These are phyloP conservation scores for Geophilus truncorum DNA, from an alignment of 2,888 invertebrate genomes.

Conservation along the genomic window DNA sequence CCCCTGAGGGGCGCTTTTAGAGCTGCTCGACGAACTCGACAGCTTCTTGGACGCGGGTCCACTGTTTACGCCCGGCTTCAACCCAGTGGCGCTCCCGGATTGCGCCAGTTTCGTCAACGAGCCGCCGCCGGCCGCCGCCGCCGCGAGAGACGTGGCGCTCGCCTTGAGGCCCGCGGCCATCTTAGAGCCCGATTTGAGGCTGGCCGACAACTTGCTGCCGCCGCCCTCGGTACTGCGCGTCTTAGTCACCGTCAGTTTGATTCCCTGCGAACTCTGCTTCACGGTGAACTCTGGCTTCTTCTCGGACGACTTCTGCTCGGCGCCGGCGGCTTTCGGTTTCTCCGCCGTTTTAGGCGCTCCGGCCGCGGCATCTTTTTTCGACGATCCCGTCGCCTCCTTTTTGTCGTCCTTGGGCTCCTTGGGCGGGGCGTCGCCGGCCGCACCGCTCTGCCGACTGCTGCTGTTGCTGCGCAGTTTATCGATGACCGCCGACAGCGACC, in stretches of 20 bases:
- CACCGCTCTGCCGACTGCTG: not conserved
- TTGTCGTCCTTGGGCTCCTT: not conserved
- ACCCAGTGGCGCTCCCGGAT: slow-evolving; percentile 53
- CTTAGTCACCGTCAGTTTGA: slow-evolving; percentile 88
- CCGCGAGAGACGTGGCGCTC: no score
- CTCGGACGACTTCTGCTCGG: slow-evolving; percentile 36
- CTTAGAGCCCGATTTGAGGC: slow-evolving; percentile 17
- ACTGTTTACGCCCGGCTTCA: slow-evolving; percentile 78
- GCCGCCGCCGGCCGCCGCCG: slow-evolving; percentile 39
- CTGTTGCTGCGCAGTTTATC: slow-evolving; percentile 34
- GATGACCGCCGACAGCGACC: slow-evolving; percentile 43
- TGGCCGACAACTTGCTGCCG: slow-evolving; percentile 51
- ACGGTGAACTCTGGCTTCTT: slow-evolving; percentile 63
- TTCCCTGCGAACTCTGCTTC: slow-evolving; percentile 79
- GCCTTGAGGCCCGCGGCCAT: slow-evolving; percentile 35
- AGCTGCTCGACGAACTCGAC: not conserved
- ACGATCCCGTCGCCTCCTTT: slow-evolving; percentile 54
- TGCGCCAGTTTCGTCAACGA: slow-evolving; percentile 39
- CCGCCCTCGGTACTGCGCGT: slow-evolving; percentile 54
- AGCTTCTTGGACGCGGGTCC: slow-evolving; percentile 76
- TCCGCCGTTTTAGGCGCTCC: slow-evolving; percentile 13
- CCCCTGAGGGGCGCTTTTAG: not conserved
- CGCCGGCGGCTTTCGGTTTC: slow-evolving; percentile 31
- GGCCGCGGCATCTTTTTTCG: slow-evolving; percentile 38
- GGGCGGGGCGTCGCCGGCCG: not conserved